Evolutionary conservation across 2,888 invertebrate species (phyloP).

Genomic region (Oligia strigilis): DNA sequence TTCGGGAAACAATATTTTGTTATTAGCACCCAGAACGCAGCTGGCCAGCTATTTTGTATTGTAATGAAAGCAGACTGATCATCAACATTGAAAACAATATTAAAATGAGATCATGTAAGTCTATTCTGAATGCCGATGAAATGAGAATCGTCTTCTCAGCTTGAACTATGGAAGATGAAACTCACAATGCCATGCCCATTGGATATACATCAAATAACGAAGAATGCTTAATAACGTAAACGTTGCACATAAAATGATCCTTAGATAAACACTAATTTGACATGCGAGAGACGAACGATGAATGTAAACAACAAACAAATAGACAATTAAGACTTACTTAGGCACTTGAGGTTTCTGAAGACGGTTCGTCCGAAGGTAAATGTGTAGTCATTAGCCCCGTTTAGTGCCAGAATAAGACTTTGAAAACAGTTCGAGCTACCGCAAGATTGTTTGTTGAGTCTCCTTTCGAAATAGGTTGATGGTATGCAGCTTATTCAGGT

Average conservation of each 20-base stretch:
- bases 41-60: neutral
- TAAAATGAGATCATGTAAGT: neutral
- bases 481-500: slow-evolving; percentile 44
- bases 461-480: slow-evolving; percentile 57
- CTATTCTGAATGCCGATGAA: neutral
- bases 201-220: neutral
- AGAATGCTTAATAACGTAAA: slow-evolving; percentile 25
- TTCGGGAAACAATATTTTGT: neutral
- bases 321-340: slow-evolving; percentile 55
- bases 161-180: neutral
- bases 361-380: slow-evolving; percentile 57
- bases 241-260: slow-evolving; percentile 46
- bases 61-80: neutral
- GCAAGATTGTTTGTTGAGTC: slow-evolving; percentile 51
- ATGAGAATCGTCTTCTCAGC: neutral
- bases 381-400: slow-evolving; percentile 63
- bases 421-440: slow-evolving; percentile 62
- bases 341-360: slow-evolving; percentile 59
- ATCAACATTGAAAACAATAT: slow-evolving; percentile 9
- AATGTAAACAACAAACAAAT: slow-evolving; percentile 60
- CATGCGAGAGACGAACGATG: slow-evolving; percentile 48
- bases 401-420: slow-evolving; percentile 62
- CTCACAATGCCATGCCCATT: neutral
- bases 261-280: slow-evolving; percentile 52
- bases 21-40: slow-evolving; percentile 5